Conservation (phyloP, 2,888 invertebrate genomes). For the Chalcosyrphus nemorum region DNA sequence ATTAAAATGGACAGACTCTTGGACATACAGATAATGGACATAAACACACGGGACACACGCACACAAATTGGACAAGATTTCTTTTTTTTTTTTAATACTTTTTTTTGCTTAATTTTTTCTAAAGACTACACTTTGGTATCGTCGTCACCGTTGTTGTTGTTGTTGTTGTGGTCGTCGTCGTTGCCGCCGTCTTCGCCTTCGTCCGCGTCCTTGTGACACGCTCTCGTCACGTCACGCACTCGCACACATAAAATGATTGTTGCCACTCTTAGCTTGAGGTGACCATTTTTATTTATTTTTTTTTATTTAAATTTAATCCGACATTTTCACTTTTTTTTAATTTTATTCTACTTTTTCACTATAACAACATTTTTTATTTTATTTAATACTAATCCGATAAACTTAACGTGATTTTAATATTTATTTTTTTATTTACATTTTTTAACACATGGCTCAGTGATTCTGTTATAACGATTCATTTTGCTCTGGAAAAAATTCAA, state of each 20-base stretch:
- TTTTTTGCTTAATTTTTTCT: no score
- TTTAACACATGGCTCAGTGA: constrained; percentile 5
- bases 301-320: constrained; percentile 63
- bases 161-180: neutral
- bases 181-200: neutral
- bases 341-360: constrained; percentile 26
- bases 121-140: neutral
- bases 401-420: constrained; percentile 9
- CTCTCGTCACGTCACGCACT: constrained; percentile 68
- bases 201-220: constrained; percentile 65
- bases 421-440: constrained; percentile 49
- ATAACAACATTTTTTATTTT: constrained; percentile 40
- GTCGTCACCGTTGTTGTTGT: neutral
- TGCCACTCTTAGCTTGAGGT: constrained; percentile 55
- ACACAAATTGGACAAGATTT: neutral
- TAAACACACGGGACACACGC: constrained; percentile 9
- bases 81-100: no score
- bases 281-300: no score
- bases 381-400: constrained; percentile 13
- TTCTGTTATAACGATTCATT: constrained; percentile 39
- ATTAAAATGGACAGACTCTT: constrained; percentile 70
- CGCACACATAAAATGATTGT: constrained; percentile 58
- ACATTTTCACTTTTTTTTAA: constrained; percentile 39
- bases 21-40: constrained; percentile 64
- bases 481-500: constrained; percentile 36